Base-by-base conservation (phyloP, 1,140 invertebrate genomes). In the Procambarus virginalis region DNA sequence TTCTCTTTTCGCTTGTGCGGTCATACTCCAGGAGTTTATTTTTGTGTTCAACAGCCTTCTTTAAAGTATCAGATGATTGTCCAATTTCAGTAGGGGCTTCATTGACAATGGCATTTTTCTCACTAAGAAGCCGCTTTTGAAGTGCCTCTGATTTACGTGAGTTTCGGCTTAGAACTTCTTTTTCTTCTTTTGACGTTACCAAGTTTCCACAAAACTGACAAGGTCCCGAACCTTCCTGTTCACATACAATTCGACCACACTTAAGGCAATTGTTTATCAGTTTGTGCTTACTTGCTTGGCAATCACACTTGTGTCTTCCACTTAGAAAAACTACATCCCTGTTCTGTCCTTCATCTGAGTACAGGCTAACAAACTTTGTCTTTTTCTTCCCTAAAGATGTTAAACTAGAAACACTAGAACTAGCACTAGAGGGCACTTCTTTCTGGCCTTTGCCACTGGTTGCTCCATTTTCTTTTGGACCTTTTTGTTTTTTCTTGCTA, bases 201-300 rank as follows among this genome's bases (percentile, higher is more conserved):
- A 97, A 93, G 92, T 96, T 95, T 2, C 96, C 97, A 95, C 99
- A 99, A 93, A 97, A 98, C 14, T 99, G 95, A 93, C 99, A 99
- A 2, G 98, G 97, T 1, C 99, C 99, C 60, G 98, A 96, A 2
- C 99, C 98, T 95, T 99, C 99, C 94, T 99, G 98, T 84, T 96
- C 95, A 94, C 99, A 99, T 46, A 99, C 97, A 93, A 99, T 97
- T 91, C 98, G 95, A 0, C 99, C 99, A 95, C 99, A 99, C 83
- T 96, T 96, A 0, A 97, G 93, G 93, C 99, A 99, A 94, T 99
- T 99, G 93, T 97, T 98, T 78, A 99, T 95, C 14, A 99, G 94
- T 80, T 95, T 94, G 94, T 99, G 99, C 93, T 96, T 97, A 20
- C 96, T 95, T 2, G 98, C 98, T 94, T 99, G 97, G 93, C 99